Evolutionary conservation across 2,113 vertebrate genomes (phyloP), one percentile per base, ranked within the genome.

Genomic region (Sinocyclocheilus anophthalmus): DNA sequence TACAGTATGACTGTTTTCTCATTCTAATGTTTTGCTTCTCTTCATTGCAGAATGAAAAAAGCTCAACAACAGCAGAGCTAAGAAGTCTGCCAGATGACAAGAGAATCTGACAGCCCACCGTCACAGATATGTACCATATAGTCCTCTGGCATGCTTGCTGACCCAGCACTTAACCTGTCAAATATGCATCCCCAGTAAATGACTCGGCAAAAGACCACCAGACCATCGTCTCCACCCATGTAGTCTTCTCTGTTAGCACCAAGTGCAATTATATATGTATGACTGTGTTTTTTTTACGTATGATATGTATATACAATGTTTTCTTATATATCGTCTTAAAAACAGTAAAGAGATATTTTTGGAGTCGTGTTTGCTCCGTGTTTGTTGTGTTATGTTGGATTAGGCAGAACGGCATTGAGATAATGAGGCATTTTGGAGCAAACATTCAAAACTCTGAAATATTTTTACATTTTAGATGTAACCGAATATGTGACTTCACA

Each of bases 151-250:
- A 92, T 91, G 91, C 92, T 87, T 88, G 86, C 86, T 91, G 88
- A 89, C 88, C 83, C 92, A 95, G 94, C 95, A 95, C 94, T 94
- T 95, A 95, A 72, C 87, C 86, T 30, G 85, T 87, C 92, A 91
- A 89, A 87, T 83, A 81, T 10, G 79, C 89, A 85, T 88, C 86
- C 5, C 70, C 50, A 72, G 90, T 87, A 89, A 77, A 86, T 86
- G 76, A 92, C 76, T 77, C 42, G 87, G 84, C 72, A 86, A 67
- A 83, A 84, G 88, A 86, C 79, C 90, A 89, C 78, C 81, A 39
- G 45, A 59, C 79, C 81, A 84, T 83, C 87, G 81, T 26, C 85
- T 63, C 53, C 69, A 86, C 63, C 78, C 80, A 84, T 85, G 70
- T 90, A 90, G 86, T 90, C 45, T 89, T 87, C 82, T 84, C 42